Evolutionary conservation across 53 echinoderm and acorn worm genomes (phyloP).

Genomic region (Holothuria leucospilota): DNA sequence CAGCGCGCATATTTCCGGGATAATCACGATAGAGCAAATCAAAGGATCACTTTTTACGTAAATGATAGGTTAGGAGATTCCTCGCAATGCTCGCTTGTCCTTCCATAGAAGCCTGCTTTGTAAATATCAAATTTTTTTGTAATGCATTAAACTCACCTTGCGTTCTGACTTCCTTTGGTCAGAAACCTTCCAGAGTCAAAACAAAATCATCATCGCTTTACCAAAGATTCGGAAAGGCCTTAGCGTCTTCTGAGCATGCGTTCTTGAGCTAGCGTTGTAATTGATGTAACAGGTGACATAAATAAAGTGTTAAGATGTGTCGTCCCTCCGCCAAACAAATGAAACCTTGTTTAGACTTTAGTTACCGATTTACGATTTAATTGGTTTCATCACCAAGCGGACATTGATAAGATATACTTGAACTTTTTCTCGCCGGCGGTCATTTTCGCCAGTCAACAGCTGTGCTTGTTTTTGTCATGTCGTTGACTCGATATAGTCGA

Average conservation of each 20-base stretch:
- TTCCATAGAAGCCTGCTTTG: no score
- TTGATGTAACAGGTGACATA: conserved; percentile 39
- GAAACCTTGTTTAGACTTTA: conserved; percentile 25
- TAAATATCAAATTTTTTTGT: no score
- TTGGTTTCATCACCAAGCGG: conserved; percentile 25
- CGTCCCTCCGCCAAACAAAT: background rate
- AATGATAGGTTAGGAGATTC: no score
- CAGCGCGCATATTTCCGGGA: no score
- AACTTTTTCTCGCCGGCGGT: conserved; percentile 16
- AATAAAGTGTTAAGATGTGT: background rate
- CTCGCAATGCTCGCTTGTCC: no score
- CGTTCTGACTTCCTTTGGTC: no score
- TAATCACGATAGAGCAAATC: no score
- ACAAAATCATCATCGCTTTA: background rate
- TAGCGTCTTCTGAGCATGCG: background rate
- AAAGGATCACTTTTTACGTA: no score
- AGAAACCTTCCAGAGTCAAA: background rate
- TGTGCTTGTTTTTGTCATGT: conserved; percentile 24
- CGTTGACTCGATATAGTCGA: conserved; percentile 20
- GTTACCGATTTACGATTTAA: conserved; percentile 40
- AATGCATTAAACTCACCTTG: no score
- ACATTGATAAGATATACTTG: conserved; percentile 24
- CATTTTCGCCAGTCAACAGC: background rate
- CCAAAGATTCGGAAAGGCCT: background rate
- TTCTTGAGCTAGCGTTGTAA: background rate